Base-by-base conservation (phyloP, 2,113 vertebrate species). In the Phaethon lepturus region DNA sequence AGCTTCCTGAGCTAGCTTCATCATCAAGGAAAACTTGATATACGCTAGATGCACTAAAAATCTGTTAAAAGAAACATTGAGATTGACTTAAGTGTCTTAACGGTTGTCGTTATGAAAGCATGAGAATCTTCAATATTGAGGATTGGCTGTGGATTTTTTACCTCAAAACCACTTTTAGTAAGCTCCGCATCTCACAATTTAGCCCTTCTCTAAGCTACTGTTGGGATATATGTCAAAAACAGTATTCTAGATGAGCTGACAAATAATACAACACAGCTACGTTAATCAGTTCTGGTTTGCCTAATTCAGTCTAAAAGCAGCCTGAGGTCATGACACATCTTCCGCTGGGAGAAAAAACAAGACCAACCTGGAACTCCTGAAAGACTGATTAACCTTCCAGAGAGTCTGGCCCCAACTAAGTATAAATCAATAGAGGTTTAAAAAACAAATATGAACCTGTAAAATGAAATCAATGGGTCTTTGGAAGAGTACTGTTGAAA, bases 381-480 rank as follows among this genome's bases (percentile, higher is more conserved):
- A 76, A 84, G 49, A 84, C 68, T 44, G 50, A 95, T 52, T 85
- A 86, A 90, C 58, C 82, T 91, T 93, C 72, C 84, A 68, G 82
- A 81, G 35, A 95, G 80, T 58, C 82, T 52, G 66, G 47, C 69
- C 88, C 47, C 52, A 66, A 49, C 40, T 42, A 94, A 92, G 76
- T 86, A 85, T 45, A 95, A 94, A 96, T 86, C 74, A 95, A 91
- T 8, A 85, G 20, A 29, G 52, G 17, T 35, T 93, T 86, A 83
- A 88, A 87, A 83, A 90, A 91, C 58, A 96, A 96, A 69, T 88
- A 75, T 28, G 80, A 81, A 93, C 35, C 45, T 53, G 24, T 64
- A 83, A 94, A 96, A 95, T 66, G 11, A 94, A 76, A 88, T 69
- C 49, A 76, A 23, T 4, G 3, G 35, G 62, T 83, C 66, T 92